Percentiles rank a stretch among this genome's conserved stretches.
phyloP scores from a whole-genome alignment of 2,113 vertebrate genomes.

The Xiphias gladius region DNA sequence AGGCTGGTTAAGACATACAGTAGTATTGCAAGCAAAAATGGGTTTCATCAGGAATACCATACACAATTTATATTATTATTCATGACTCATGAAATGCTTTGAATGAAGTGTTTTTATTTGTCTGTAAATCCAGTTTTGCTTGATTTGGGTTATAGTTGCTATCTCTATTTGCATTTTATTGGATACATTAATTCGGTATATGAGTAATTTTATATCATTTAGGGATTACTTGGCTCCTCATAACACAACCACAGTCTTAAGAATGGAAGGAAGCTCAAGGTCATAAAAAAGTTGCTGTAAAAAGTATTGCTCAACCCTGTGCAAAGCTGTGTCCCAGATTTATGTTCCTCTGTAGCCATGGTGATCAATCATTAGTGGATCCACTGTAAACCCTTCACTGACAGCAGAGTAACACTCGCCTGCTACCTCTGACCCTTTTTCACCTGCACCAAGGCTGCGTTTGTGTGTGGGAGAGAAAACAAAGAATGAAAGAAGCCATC shows the following conservation, averaged over 20 bases:
- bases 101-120: background rate
- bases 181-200: background rate
- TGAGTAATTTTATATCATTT: background rate
- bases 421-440: slow-evolving; percentile 54
- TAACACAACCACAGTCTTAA: background rate
- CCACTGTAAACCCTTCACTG: slow-evolving; percentile 44
- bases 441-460: slow-evolving; percentile 36
- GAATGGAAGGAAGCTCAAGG: slow-evolving; percentile 34
- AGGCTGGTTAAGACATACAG: background rate
- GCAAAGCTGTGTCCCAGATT: slow-evolving; percentile 52
- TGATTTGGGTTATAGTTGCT: background rate
- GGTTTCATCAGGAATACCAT: background rate
- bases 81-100: background rate
- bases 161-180: background rate
- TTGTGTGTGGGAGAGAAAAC: slow-evolving; percentile 29
- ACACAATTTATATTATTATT: background rate
- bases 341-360: slow-evolving; percentile 50
- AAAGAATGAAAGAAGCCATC: background rate
- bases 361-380: slow-evolving; percentile 63
- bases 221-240: background rate
- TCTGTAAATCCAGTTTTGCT: background rate
- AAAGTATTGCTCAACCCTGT: slow-evolving; percentile 9
- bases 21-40: background rate
- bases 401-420: slow-evolving; percentile 51
- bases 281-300: slow-evolving; percentile 29